Percentiles rank a stretch among this genome's conserved stretches.
These are phyloP conservation scores for Lytechinus variegatus DNA, from an alignment of 35 echinoderm and acorn worm genomes.

Conservation along the genomic window DNA sequence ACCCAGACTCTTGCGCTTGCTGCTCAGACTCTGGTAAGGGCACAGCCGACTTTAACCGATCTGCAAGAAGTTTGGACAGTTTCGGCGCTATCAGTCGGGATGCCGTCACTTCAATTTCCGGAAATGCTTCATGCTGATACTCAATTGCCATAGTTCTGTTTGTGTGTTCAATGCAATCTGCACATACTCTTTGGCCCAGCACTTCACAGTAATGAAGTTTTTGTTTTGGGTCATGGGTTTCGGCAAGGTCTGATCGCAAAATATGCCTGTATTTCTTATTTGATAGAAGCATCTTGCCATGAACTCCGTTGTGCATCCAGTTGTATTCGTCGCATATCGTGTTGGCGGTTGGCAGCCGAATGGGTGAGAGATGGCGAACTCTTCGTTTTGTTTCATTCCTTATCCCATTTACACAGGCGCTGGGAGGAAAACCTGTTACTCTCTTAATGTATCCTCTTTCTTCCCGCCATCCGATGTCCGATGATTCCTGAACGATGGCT, in stretches of 20 bases:
- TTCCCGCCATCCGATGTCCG: conserved; percentile 68
- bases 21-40: conserved; percentile 8
- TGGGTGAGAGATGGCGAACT: conserved; percentile 18
- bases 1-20: conserved; percentile 39
- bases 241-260: conserved; percentile 28
- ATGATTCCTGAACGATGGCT: conserved; percentile 64
- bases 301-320: conserved; percentile 84
- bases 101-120: conserved; percentile 71
- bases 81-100: conserved; percentile 79
- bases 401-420: conserved; percentile 71
- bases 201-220: conserved; percentile 87
- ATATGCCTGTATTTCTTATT: conserved; percentile 72
- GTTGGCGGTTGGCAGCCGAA: conserved; percentile 79
- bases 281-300: conserved; percentile 74
- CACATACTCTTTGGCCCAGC: conserved; percentile 72
- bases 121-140: conserved; percentile 86
- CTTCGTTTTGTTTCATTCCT: conserved; percentile 53
- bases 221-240: conserved; percentile 33
- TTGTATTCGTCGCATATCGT: conserved; percentile 84
- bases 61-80: conserved; percentile 61
- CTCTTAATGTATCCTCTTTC: conserved; percentile 72
- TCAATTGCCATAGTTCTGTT: conserved; percentile 77
- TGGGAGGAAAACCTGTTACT: conserved; percentile 73
- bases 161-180: conserved; percentile 73
- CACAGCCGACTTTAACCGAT: conserved; percentile 52